A percentile compares a stretch with the other conserved stretches of the same genome.
Conservation (phyloP, 2,888 invertebrate species). For the Mesorhabditis sp. region DNA sequence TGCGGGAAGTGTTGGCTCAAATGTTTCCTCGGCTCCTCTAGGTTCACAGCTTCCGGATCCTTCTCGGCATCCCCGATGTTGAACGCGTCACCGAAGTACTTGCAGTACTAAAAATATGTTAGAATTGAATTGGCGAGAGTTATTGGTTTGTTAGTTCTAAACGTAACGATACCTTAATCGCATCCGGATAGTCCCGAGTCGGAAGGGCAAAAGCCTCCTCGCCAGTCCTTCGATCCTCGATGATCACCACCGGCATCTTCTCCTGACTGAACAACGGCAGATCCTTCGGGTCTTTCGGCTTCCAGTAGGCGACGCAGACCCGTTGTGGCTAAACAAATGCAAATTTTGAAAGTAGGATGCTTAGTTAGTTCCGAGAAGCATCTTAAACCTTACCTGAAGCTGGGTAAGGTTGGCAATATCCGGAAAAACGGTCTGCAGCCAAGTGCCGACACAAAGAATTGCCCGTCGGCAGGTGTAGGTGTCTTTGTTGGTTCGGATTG, state of each 20-base stretch:
- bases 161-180: conserved; percentile 23
- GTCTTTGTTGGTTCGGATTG: background rate
- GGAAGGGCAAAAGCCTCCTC: conserved; percentile 22
- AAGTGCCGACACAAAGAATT: conserved; percentile 48
- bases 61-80: conserved; percentile 23
- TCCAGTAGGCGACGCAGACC: conserved; percentile 33
- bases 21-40: background rate
- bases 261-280: conserved; percentile 16
- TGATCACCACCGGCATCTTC: conserved; percentile 29
- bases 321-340: conserved; percentile 20
- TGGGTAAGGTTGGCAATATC: conserved; percentile 10
- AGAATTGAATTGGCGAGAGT: background rate
- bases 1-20: background rate
- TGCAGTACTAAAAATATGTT: background rate
- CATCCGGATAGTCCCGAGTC: conserved; percentile 25
- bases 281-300: conserved; percentile 17
- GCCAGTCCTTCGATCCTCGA: conserved; percentile 10
- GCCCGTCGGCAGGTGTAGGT: conserved; percentile 22
- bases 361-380: conserved; percentile 32
- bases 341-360: background rate
- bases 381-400: conserved; percentile 4
- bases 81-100: conserved; percentile 21
- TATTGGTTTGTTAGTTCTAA: background rate
- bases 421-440: conserved; percentile 44
- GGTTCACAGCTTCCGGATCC: conserved; percentile 16